phyloP scores from a whole-genome alignment of 2,113 vertebrate genomes.

The Stigmatopora argus region DNA sequence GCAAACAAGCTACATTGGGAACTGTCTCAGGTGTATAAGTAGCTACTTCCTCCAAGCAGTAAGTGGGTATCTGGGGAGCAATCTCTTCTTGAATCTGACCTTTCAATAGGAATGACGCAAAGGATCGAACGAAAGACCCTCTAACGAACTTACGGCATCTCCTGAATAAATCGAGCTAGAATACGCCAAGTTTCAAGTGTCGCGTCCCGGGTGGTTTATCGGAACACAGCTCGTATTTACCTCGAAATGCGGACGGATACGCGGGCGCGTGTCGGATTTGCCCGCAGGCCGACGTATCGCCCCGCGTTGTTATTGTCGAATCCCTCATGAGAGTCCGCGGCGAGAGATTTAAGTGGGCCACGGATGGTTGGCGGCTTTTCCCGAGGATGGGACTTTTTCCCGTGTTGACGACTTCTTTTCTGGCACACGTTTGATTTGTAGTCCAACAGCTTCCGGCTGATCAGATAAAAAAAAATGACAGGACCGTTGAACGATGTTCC shows the following conservation, averaged over 20 bases:
- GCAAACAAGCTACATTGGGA: background rate
- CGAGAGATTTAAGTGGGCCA: slow-evolving; percentile 63
- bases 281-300: slow-evolving; percentile 36
- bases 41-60: background rate
- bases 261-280: slow-evolving; percentile 42
- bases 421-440: slow-evolving; percentile 66
- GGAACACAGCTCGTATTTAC: slow-evolving; percentile 48
- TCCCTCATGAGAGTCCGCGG: slow-evolving; percentile 39
- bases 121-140: background rate
- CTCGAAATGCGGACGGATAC: slow-evolving; percentile 42
- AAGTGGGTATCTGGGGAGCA: background rate
- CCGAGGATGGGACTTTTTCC: slow-evolving; percentile 62
- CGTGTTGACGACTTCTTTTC: slow-evolving; percentile 55
- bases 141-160: background rate
- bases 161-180: slow-evolving; percentile 1
- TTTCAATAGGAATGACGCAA: background rate
- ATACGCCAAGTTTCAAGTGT: background rate
- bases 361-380: slow-evolving; percentile 54
- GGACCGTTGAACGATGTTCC: slow-evolving; percentile 73
- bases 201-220: slow-evolving; percentile 9
- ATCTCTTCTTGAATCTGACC: background rate
- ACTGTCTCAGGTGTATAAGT: background rate
- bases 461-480: slow-evolving; percentile 77
- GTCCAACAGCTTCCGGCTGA: slow-evolving; percentile 74
- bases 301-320: slow-evolving; percentile 35